Conservation (phyloP, 53 echinoderm and acorn worm genomes). For the Hippasteria phrygiana region DNA sequence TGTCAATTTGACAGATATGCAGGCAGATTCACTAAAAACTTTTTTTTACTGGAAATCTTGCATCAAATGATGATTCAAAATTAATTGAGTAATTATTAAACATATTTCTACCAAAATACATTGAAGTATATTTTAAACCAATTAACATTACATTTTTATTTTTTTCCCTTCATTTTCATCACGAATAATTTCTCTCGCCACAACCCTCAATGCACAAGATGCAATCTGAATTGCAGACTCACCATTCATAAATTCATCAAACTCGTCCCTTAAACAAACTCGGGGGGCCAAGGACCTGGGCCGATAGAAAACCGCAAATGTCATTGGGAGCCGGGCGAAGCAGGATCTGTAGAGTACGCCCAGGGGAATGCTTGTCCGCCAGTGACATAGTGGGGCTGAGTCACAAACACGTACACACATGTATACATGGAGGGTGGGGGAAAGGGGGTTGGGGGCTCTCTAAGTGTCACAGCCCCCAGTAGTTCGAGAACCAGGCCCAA, state of each 20-base stretch:
- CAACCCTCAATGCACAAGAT: no score
- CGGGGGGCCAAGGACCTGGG: not conserved
- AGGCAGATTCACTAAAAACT: no score
- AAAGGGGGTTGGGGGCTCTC: not conserved
- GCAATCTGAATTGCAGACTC: not conserved
- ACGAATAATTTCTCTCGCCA: no score
- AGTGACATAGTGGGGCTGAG: constrained; percentile 9
- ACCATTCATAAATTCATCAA: constrained; percentile 1
- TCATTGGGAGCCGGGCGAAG: not conserved
- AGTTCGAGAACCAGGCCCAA: not conserved
- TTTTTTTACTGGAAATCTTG: no score
- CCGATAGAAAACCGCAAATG: constrained; percentile 12
- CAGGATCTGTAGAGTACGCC: constrained; percentile 48
- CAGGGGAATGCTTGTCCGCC: constrained; percentile 12
- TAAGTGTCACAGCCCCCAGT: no score
- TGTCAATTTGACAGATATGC: no score
- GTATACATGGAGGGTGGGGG: not conserved
- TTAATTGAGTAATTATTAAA: no score
- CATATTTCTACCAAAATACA: no score
- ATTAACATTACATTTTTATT: no score
- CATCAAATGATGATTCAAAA: no score
- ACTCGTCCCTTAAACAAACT: not conserved
- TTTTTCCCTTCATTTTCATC: no score
- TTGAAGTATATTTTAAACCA: no score
- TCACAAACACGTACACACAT: not conserved